phyloP scores from a whole-genome alignment of 1,140 invertebrate species.

The Achatina immaculata region DNA sequence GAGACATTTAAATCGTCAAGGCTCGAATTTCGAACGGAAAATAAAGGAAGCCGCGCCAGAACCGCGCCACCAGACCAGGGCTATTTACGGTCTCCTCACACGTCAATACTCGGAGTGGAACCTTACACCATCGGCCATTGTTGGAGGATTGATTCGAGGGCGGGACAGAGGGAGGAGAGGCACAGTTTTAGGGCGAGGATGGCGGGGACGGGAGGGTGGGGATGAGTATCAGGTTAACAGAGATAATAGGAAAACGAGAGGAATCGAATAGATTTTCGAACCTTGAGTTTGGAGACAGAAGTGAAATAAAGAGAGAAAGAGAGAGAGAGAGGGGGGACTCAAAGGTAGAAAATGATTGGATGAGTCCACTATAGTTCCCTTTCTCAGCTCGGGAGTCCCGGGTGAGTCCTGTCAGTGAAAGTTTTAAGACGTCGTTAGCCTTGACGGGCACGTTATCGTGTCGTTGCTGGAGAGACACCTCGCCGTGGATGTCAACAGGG shows the following conservation, averaged over 20 bases:
- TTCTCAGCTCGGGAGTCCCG: not conserved
- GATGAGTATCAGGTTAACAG: not conserved
- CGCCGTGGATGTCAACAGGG: not conserved
- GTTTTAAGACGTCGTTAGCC: slow-evolving; percentile 14
- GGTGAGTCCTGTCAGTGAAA: not conserved
- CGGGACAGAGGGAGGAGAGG: slow-evolving; percentile 9
- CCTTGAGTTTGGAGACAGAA: not conserved
- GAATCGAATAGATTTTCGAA: slow-evolving; percentile 26
- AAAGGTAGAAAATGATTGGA: slow-evolving; percentile 3
- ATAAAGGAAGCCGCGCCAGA: slow-evolving; percentile 10
- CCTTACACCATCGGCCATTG: not conserved
- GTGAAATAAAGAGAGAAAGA: not conserved
- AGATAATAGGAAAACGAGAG: slow-evolving; percentile 17
- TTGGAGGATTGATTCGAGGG: not conserved
- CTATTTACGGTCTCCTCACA: slow-evolving; percentile 1
- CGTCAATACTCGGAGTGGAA: slow-evolving; percentile 15
- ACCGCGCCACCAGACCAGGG: not conserved
- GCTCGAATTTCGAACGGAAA: slow-evolving; percentile 1
- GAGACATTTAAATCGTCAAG: not conserved
- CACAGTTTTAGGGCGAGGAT: not conserved
- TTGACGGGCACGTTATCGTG: not conserved
- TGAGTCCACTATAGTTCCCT: not conserved
- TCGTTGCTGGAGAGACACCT: not conserved
- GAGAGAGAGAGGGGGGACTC: not conserved
- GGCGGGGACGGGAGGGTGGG: not conserved